Conservation (phyloP, 2,797 vertebrate species). For the Erethizon dorsatum region DNA sequence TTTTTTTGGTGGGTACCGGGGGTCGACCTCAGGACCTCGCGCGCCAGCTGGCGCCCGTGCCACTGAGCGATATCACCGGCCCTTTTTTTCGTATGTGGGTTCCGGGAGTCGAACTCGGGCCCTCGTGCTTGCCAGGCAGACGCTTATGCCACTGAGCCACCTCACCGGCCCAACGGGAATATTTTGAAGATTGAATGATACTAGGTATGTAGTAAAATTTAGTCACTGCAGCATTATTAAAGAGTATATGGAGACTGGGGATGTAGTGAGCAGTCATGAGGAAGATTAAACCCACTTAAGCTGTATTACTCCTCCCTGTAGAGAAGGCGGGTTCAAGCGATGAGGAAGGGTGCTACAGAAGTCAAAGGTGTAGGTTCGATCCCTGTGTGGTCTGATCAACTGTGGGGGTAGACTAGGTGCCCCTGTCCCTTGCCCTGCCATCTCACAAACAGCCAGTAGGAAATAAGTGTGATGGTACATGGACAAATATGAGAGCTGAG, state of each 20-base stretch:
- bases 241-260: not conserved
- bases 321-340: not conserved
- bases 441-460: not conserved
- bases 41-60: too few relatives aligned
- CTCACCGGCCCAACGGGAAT: not conserved
- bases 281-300: not conserved
- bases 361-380: not conserved
- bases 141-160: too few relatives aligned
- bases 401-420: conserved; percentile 15
- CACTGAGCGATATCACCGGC: too few relatives aligned
- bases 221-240: not conserved
- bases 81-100: too few relatives aligned
- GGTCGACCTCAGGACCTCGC: too few relatives aligned
- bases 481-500: conserved; percentile 4
- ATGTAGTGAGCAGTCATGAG: not conserved
- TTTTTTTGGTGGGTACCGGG: too few relatives aligned
- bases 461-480: not conserved
- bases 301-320: not conserved
- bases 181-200: conserved; percentile 40
- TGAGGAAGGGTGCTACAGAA: conserved; percentile 5
- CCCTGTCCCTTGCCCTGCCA: not conserved
- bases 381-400: not conserved
- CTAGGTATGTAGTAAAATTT: not conserved
- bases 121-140: too few relatives aligned
- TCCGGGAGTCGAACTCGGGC: too few relatives aligned